Evolutionary conservation across 2,797 vertebrate species (phyloP).

Genomic region (Neoniphon sammara): DNA sequence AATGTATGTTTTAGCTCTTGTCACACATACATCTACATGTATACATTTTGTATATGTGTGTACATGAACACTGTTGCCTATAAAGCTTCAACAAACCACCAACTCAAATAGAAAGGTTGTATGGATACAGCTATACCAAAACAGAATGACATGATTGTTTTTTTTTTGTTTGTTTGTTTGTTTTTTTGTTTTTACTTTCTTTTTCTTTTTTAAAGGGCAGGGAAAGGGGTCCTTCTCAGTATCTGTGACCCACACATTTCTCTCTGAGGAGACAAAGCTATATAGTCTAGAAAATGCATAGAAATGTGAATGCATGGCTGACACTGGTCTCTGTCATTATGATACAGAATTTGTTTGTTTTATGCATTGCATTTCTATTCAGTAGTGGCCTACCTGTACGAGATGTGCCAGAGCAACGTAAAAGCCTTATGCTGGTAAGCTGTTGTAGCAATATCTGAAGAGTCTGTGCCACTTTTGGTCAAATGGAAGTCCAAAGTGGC

Average conservation of each 20-base stretch:
- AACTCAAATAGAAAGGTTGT: constrained; percentile 83
- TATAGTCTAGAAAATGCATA: constrained; percentile 52
- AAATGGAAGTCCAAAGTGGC: constrained; percentile 29
- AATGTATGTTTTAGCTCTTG: constrained; percentile 62
- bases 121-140: constrained; percentile 85
- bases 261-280: constrained; percentile 66
- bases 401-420: constrained; percentile 65
- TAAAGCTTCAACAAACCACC: constrained; percentile 85
- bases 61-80: constrained; percentile 75
- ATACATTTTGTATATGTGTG: constrained; percentile 47
- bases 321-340: constrained; percentile 73
- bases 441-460: constrained; percentile 63
- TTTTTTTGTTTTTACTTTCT: constrained; percentile 13
- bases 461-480: constrained; percentile 49
- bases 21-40: constrained; percentile 54
- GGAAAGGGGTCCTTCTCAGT: constrained; percentile 62
- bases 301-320: constrained; percentile 78
- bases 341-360: constrained; percentile 58
- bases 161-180: constrained; percentile 13
- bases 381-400: constrained; percentile 66
- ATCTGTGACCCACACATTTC: constrained; percentile 60
- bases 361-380: constrained; percentile 71
- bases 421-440: constrained; percentile 67
- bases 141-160: constrained; percentile 75
- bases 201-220: constrained; percentile 62